These are phyloP conservation scores for Limenitis camilla DNA, from an alignment of 2,888 invertebrate species.

Conservation along the genomic window DNA sequence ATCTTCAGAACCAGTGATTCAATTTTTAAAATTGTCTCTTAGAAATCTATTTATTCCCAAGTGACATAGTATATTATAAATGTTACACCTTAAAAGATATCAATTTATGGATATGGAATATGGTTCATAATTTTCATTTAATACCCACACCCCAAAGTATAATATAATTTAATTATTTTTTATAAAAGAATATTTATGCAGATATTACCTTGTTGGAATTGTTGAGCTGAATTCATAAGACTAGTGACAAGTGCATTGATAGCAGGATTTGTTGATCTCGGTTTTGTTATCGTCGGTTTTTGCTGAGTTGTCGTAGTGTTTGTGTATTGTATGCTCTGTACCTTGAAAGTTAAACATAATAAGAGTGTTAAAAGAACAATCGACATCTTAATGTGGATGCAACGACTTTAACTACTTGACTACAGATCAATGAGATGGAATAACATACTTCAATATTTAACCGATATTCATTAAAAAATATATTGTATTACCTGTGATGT, in stretches of 20 bases:
- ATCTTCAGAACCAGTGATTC: too few species aligned
- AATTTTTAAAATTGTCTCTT: too few species aligned
- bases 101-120: too few species aligned
- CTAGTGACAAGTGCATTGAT: constrained; percentile 86
- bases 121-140: too few species aligned
- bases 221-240: constrained; percentile 87
- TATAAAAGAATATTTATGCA: neutral
- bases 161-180: neutral
- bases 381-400: neutral
- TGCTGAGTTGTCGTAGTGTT: constrained; percentile 61
- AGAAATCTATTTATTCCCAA: too few species aligned
- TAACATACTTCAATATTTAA: too few species aligned
- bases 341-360: constrained; percentile 34
- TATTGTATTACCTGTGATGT: constrained; percentile 48
- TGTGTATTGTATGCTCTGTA: constrained; percentile 65
- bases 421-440: too few species aligned
- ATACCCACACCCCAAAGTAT: too few species aligned
- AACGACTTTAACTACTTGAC: too few species aligned
- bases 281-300: constrained; percentile 69
- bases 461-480: neutral
- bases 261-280: constrained; percentile 76
- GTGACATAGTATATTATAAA: too few species aligned
- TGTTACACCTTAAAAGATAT: too few species aligned
- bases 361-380: neutral
- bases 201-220: constrained; percentile 79